Base-by-base conservation (phyloP, 2,888 invertebrate species). In the Apodemia duryi region DNA sequence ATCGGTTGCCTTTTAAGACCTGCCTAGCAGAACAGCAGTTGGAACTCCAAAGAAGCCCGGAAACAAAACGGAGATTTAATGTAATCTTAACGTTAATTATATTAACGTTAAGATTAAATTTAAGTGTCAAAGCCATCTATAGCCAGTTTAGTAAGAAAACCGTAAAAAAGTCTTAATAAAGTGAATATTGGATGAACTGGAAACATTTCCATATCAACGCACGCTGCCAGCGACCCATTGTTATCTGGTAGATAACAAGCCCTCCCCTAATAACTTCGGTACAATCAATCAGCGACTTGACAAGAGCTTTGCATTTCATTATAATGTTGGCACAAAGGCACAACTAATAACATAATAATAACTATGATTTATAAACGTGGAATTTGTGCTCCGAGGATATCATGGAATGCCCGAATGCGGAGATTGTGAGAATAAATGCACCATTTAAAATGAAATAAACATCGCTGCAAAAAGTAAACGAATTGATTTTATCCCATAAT, bases 231-330 rank as follows among this genome's bases (percentile, higher is more conserved):
- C 61, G 61, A 61, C 61, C 49, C 62, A 64, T 64, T 67, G 67
- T 66, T 63, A 57, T 61, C 51, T 65, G 60, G 62, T 64, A 66
- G 65, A 62, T 64, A 64, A 66, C 66, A 65, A 63, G 61, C 65
- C 38, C 63, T 65, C 64, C 64, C 61, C 13, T 57, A 57, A 57
- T 61, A 61, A 61, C 63, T 63, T 57, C 49, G 57, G 51, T 68
- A 69, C 70, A 73, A 77, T 76, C 77, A 74, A 77, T 77, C 77
- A 76, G 70, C 68, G 63, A 70, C 64, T 51, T 51, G 75, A 77
- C 76, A 73, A 71, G 74, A 73, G 76, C 72, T 75, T 74, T 70
- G 75, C 75, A 76, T 75, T 73, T 72, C 71, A 73, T 72, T 74
- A 73, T 69, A 64, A 70, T 32, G 64, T 57, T 57, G 54, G 54